phyloP scores from a whole-genome alignment of 2,888 invertebrate species.

The Orchesellides sinensis region DNA sequence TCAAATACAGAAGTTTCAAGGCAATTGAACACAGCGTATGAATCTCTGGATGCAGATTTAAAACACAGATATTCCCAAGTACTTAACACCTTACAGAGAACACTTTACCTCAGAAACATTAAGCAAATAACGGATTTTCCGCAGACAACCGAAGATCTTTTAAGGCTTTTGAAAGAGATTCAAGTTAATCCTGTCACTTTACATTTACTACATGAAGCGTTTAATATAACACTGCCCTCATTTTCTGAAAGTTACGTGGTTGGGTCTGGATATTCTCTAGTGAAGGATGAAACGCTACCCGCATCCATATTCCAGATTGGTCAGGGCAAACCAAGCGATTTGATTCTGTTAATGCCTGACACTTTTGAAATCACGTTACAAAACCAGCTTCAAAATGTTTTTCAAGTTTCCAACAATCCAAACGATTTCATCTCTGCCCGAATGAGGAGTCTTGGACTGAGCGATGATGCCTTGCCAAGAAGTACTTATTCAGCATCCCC shows the following conservation, averaged over 20 bases:
- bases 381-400: constrained; percentile 28
- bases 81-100: constrained; percentile 16
- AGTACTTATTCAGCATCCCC: not conserved
- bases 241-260: constrained; percentile 17
- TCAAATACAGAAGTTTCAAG: constrained; percentile 46
- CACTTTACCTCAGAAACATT: constrained; percentile 39
- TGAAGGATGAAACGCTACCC: constrained; percentile 30
- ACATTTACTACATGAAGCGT: constrained; percentile 34
- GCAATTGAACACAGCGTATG: constrained; percentile 4
- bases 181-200: constrained; percentile 28
- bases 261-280: constrained; percentile 48
- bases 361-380: not conserved
- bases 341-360: constrained; percentile 42
- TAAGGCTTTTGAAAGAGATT: constrained; percentile 43
- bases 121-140: constrained; percentile 31
- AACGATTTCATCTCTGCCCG: constrained; percentile 18
- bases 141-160: constrained; percentile 11
- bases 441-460: constrained; percentile 28
- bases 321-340: constrained; percentile 12
- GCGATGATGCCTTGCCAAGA: not conserved
- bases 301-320: constrained; percentile 24
- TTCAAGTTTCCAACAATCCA: constrained; percentile 20
- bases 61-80: constrained; percentile 22
- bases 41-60: not conserved
- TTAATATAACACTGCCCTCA: constrained; percentile 51